Percentiles rank a stretch among this genome's conserved stretches.
Conservation (phyloP, 2,888 invertebrate genomes). For the Thera obeliscata region DNA sequence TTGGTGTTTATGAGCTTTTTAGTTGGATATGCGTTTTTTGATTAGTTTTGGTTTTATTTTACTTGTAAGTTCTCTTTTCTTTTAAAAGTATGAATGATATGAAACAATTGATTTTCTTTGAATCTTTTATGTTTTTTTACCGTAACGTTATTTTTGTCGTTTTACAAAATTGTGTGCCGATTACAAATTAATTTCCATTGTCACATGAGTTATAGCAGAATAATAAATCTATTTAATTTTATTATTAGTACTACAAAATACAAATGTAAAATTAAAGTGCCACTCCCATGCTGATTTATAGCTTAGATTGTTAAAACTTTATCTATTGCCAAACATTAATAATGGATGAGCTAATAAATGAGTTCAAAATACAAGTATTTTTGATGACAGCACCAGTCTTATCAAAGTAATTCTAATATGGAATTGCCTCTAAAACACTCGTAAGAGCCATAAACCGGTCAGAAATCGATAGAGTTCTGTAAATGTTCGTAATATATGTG, state of each 20-base stretch:
- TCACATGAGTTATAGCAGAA: too few species aligned
- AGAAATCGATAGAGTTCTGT: conserved; percentile 54
- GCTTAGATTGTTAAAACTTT: conserved; percentile 36
- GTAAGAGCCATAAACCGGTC: conserved; percentile 51
- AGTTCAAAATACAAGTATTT: conserved; percentile 32
- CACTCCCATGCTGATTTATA: conserved; percentile 34
- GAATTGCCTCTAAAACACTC: conserved; percentile 50
- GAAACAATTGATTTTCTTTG: neutral
- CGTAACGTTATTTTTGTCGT: too few species aligned
- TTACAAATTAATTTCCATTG: too few species aligned
- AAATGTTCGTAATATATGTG: conserved; percentile 50
- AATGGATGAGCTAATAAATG: conserved; percentile 35
- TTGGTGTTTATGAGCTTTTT: conserved; percentile 23
- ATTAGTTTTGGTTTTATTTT: conserved; percentile 5
- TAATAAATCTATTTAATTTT: too few species aligned
- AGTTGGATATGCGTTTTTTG: conserved; percentile 18
- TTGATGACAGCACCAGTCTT: conserved; percentile 22
- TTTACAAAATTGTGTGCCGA: too few species aligned
- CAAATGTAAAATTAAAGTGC: conserved; percentile 12
- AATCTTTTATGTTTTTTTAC: too few species aligned
- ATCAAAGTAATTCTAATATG: conserved; percentile 48
- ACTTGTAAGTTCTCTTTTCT: neutral
- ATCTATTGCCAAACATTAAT: conserved; percentile 37
- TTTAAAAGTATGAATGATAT: neutral
- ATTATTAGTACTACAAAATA: neutral